Percentiles rank a stretch among this genome's conserved stretches.
Conservation (phyloP, 2,113 vertebrate genomes). For the Dicerorhinus sumatrensis region DNA sequence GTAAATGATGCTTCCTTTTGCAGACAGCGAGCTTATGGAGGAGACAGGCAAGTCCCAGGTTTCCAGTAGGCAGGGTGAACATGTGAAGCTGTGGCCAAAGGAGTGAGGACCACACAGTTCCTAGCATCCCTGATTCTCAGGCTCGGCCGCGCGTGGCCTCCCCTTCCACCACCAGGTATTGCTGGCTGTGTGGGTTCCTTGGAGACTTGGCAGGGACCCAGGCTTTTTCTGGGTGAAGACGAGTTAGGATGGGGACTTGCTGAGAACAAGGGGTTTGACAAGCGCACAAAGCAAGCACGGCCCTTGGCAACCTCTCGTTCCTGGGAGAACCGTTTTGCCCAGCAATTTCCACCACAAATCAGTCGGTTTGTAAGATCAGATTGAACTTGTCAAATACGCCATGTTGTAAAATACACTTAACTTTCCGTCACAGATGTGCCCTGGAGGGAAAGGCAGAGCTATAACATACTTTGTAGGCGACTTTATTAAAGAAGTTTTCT, state of each 20-base stretch:
- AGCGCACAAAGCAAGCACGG: accelerated
- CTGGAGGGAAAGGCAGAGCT: background rate
- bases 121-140: accelerated
- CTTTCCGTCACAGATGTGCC: background rate
- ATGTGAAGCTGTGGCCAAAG: accelerated
- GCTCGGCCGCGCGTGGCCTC: accelerated
- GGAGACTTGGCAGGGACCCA: no score
- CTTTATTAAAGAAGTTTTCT: accelerated
- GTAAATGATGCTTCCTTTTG: accelerated
- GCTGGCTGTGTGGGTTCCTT: accelerated
- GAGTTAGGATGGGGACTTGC: accelerated
- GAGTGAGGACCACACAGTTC: accelerated
- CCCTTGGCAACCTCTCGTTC: accelerated
- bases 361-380: background rate
- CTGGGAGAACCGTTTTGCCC: background rate
- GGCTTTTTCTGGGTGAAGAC: background rate
- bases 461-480: accelerated
- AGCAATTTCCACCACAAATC: background rate
- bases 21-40: accelerated
- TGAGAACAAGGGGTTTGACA: background rate
- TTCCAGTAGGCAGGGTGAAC: accelerated
- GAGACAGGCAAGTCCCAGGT: background rate
- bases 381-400: background rate
- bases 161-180: background rate
- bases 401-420: accelerated